Percentiles rank a stretch among this genome's conserved stretches.
These are phyloP conservation scores for Gandaritis pyraliata DNA, from an alignment of 2,888 invertebrate species.

Conservation along the genomic window DNA sequence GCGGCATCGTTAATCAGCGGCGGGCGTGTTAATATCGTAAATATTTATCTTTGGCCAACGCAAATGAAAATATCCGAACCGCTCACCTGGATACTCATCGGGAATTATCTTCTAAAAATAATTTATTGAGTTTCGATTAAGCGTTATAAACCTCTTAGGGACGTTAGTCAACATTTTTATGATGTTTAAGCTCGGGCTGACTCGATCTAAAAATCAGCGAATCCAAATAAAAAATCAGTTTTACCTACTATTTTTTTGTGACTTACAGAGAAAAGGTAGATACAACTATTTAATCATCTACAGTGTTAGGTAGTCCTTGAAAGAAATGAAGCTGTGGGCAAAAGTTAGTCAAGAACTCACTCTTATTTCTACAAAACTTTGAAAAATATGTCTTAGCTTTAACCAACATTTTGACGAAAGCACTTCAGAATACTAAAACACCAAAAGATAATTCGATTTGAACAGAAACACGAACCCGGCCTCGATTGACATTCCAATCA, in stretches of 20 bases:
- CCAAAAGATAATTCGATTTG: constrained; percentile 28
- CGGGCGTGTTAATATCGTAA: constrained; percentile 66
- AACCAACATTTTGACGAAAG: neutral
- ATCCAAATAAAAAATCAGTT: too few relatives aligned
- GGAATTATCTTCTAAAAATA: constrained; percentile 9
- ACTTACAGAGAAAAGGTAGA: too few relatives aligned
- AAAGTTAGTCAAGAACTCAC: neutral
- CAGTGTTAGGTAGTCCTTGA: too few relatives aligned
- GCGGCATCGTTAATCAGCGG: constrained; percentile 72
- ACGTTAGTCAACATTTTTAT: constrained; percentile 4
- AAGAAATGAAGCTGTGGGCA: too few relatives aligned
- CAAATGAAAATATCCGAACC: constrained; percentile 61
- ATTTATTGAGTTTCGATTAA: constrained; percentile 1
- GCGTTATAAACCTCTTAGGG: neutral
- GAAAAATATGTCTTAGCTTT: neutral
- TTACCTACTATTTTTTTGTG: too few relatives aligned
- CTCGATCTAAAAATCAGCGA: too few relatives aligned
- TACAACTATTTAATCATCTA: too few relatives aligned
- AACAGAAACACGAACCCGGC: constrained; percentile 30
- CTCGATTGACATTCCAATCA: constrained; percentile 50
- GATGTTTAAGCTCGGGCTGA: too few relatives aligned
- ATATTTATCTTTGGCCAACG: constrained; percentile 63
- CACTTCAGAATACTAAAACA: constrained; percentile 9
- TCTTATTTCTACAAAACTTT: neutral
- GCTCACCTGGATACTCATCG: constrained; percentile 45